Evolutionary conservation across 1,140 invertebrate genomes (phyloP).

Genomic region (Calosoma granatense): DNA sequence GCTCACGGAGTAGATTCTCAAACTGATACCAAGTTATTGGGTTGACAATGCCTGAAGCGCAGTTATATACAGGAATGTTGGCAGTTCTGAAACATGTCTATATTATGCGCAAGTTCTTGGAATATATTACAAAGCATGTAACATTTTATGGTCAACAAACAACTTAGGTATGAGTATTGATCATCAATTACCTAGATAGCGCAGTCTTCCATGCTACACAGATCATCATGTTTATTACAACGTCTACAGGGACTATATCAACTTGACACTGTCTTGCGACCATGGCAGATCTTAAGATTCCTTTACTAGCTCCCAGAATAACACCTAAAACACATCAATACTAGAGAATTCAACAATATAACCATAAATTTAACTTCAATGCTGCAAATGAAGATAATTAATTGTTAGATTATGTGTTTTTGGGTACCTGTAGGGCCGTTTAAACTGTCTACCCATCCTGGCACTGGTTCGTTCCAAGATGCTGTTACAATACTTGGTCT

Average conservation of each 20-base stretch:
- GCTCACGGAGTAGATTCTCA: constrained; percentile 54
- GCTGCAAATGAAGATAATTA: no score
- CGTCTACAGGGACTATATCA: constrained; percentile 74
- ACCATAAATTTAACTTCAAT: no score
- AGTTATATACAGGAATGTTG: constrained; percentile 62
- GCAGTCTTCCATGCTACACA: constrained; percentile 44
- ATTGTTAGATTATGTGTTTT: not conserved
- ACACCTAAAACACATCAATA: constrained; percentile 41
- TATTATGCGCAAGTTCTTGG: no score
- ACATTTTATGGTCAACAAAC: not conserved
- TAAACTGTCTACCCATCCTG: constrained; percentile 79
- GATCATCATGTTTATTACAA: constrained; percentile 68
- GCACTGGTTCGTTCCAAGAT: constrained; percentile 39
- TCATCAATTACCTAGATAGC: constrained; percentile 6
- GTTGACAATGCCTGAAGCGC: constrained; percentile 54
- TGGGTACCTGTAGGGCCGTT: constrained; percentile 73
- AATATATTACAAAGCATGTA: not conserved
- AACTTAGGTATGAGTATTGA: not conserved
- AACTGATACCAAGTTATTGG: constrained; percentile 74
- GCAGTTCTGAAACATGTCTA: constrained; percentile 41
- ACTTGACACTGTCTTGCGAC: constrained; percentile 58
- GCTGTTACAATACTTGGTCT: constrained; percentile 62
- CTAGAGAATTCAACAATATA: not conserved
- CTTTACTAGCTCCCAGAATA: constrained; percentile 62
- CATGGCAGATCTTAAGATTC: constrained; percentile 70